Evolutionary conservation across 2,113 vertebrate species (phyloP).

Genomic region (Puntigrus tetrazona): DNA sequence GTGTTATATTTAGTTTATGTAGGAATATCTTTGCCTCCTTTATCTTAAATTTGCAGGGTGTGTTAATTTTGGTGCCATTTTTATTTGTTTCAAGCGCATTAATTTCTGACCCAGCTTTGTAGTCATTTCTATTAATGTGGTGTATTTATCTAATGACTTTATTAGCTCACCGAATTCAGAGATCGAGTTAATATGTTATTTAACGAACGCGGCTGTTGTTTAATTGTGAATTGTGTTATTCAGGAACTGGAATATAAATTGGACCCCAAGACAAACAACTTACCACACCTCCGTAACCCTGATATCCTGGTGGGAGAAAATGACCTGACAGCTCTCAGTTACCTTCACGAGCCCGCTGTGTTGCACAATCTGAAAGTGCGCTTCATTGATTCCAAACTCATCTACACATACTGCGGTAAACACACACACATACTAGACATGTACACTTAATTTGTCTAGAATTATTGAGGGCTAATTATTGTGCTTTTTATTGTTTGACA

Average conservation of each 20-base stretch:
- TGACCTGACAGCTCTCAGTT: conserved; percentile 96
- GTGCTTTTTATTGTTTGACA: conserved; percentile 6
- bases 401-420: conserved; percentile 98
- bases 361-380: conserved; percentile 97
- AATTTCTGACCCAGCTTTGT: too few relatives aligned
- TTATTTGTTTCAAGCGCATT: too few relatives aligned
- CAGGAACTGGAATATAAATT: conserved; percentile 87
- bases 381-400: conserved; percentile 96
- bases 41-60: too few relatives aligned
- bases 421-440: conserved; percentile 21
- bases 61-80: too few relatives aligned
- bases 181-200: too few relatives aligned
- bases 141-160: too few relatives aligned
- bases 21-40: too few relatives aligned
- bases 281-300: conserved; percentile 93
- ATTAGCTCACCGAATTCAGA: too few relatives aligned
- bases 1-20: too few relatives aligned
- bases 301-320: conserved; percentile 98
- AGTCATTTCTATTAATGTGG: too few relatives aligned
- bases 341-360: conserved; percentile 95
- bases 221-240: neutral
- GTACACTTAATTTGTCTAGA: neutral
- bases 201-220: too few relatives aligned
- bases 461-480: neutral
- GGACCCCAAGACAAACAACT: conserved; percentile 87